Conservation (phyloP, 2,888 invertebrate species). For the Agrotis segetum region DNA sequence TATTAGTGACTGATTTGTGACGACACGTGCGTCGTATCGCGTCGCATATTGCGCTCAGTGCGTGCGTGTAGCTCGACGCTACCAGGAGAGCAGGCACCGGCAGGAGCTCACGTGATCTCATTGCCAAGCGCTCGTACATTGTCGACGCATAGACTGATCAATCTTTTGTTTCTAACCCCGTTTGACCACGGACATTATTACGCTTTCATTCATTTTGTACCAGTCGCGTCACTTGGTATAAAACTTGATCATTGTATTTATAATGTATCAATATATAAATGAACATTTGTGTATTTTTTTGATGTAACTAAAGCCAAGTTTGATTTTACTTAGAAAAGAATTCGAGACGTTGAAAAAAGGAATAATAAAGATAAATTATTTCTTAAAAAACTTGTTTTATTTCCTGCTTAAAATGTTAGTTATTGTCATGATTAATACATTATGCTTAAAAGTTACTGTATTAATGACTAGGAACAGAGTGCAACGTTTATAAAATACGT, state of each 20-base stretch:
- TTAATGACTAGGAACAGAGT: conserved; percentile 63
- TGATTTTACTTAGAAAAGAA: conserved; percentile 90
- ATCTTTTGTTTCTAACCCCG: conserved; percentile 61
- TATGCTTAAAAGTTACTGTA: conserved; percentile 57
- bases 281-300: conserved; percentile 90
- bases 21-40: conserved; percentile 26
- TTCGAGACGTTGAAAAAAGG: conserved; percentile 88
- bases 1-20: conserved; percentile 31
- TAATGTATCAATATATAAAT: conserved; percentile 85
- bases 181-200: conserved; percentile 64
- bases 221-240: conserved; percentile 77
- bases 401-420: conserved; percentile 62
- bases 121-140: conserved; percentile 71
- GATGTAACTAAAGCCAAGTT: conserved; percentile 90
- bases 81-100: conserved; percentile 44
- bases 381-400: conserved; percentile 88
- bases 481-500: conserved; percentile 35
- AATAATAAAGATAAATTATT: conserved; percentile 90
- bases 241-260: conserved; percentile 80
- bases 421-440: conserved; percentile 69
- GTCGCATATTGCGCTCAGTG: conserved; percentile 25
- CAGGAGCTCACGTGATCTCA: conserved; percentile 80
- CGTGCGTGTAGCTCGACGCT: conserved; percentile 14
- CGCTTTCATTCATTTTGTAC: conserved; percentile 72
- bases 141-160: conserved; percentile 80